Conservation (phyloP, 2,113 vertebrate genomes). For the Saccopteryx leptura region DNA sequence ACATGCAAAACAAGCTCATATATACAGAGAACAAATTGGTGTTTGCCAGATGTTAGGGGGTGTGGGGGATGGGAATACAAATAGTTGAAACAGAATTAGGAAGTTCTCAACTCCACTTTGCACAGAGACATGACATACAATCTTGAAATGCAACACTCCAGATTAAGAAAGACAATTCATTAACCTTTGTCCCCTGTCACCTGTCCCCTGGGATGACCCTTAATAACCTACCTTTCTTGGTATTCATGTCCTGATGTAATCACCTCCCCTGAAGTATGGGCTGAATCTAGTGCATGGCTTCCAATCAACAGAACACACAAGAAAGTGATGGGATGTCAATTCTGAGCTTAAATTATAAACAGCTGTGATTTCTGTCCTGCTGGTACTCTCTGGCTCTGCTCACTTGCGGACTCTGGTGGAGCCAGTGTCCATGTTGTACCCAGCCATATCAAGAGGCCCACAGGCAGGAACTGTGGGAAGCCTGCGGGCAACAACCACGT, state of each 20-base stretch:
- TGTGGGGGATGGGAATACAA: not conserved
- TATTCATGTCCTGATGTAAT: fast-evolving
- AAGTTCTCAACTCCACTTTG: not conserved
- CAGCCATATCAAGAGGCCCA: not conserved
- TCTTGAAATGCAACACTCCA: not conserved
- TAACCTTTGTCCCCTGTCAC: not conserved
- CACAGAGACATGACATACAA: not conserved
- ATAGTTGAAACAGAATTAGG: not conserved
- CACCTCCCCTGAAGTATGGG: not conserved
- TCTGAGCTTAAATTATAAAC: not conserved
- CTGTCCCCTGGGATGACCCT: not conserved
- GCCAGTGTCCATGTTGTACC: not conserved
- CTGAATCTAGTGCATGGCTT: not conserved
- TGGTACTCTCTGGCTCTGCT: not conserved
- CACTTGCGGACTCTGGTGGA: not conserved
- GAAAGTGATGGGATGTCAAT: not conserved
- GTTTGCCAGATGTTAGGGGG: no score
- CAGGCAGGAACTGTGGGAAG: not conserved
- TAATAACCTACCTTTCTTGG: not conserved
- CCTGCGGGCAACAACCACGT: not conserved
- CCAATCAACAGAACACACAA: not conserved
- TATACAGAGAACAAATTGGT: no score
- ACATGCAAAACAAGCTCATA: no score
- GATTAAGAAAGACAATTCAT: not conserved
- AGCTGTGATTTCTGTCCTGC: not conserved